These are phyloP conservation scores for Cynopterus brachyotis DNA, from an alignment of 2,113 vertebrate species.

Conservation along the genomic window DNA sequence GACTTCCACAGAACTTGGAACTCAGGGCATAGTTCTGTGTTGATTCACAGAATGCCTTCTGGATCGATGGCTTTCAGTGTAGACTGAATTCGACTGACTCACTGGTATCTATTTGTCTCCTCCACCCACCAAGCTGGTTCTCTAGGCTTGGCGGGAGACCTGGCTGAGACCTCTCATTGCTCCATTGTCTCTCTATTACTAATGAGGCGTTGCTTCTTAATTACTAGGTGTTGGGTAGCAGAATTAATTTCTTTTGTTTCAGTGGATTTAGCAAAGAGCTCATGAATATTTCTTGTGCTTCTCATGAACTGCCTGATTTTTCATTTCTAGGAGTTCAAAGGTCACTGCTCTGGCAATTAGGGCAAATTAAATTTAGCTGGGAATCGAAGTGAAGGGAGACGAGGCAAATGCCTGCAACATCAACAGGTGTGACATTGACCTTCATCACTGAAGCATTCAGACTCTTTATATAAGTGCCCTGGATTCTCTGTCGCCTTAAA, in stretches of 20 bases:
- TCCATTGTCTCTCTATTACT: slow-evolving; percentile 62
- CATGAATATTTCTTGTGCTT: slow-evolving; percentile 15
- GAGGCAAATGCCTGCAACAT: neutral
- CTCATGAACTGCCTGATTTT: neutral
- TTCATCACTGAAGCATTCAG: neutral
- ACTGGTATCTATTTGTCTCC: slow-evolving; percentile 64
- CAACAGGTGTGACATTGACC: neutral
- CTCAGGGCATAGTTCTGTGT: neutral
- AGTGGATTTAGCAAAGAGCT: slow-evolving; percentile 60
- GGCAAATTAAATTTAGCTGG: neutral
- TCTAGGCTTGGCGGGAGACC: slow-evolving; percentile 34
- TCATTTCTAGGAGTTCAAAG: neutral
- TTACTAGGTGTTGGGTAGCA: slow-evolving; percentile 47
- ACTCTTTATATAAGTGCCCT: neutral
- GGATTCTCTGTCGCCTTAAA: neutral
- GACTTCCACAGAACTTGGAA: neutral
- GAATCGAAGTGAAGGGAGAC: neutral
- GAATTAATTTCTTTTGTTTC: slow-evolving; percentile 68
- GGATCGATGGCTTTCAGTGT: neutral
- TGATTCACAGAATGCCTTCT: neutral
- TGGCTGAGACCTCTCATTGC: slow-evolving; percentile 29
- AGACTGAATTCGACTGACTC: slow-evolving; percentile 52
- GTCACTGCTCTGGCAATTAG: neutral
- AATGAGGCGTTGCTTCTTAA: slow-evolving; percentile 73
- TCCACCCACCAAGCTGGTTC: slow-evolving; percentile 71